Base-by-base conservation (phyloP, 2,113 vertebrate genomes). In the Brachypteracias leptosomus region DNA sequence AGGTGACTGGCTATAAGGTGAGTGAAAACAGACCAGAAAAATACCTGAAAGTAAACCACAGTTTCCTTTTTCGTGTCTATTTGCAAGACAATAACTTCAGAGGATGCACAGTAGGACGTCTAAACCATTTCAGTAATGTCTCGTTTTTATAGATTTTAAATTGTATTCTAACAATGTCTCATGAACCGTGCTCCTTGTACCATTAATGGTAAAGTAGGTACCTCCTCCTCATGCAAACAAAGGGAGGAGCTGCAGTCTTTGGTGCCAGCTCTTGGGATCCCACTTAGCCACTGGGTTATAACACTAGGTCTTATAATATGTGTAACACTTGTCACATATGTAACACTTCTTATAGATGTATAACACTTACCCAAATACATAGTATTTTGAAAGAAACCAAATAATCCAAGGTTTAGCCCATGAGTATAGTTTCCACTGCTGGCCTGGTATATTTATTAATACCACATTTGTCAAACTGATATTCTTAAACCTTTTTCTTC, bases 1-100 rank as follows among this genome's bases (percentile, higher is more conserved):
- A 99, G 97, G 99, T 99, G 96, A 99, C 97, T 8, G 99, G 99
- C 15, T 99, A 99, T 96, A 98, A 99, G 98, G 99, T 99, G 94
- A 96, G 99, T 97, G 47, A 33, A 44, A 73, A 21, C n/a, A 38
- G 35, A 46, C 21, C 28, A 25, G 28, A 11, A 73, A 11, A 68
- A 18, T 12, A 49, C 1, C 57, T 67, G 65, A 67, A 31, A 24
- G 2, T 35, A 20, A 1, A 1, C 25, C 49, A 10, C 6, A 19
- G 18, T 11, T 58, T 52, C 0, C 4, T 2, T 46, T 66, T 38
- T 28, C n/a, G 52, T 46, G 8, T 6, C 36, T 62, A 0, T 31
- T 54, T 79, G 36, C 36, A 17, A 73, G 49, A 65, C 49, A 72
- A 25, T 14, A 47, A 19, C 25, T 29, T 52, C 67, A 58, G 28